Conservation (phyloP, 2,113 vertebrate genomes). For the Sceloporus undulatus region DNA sequence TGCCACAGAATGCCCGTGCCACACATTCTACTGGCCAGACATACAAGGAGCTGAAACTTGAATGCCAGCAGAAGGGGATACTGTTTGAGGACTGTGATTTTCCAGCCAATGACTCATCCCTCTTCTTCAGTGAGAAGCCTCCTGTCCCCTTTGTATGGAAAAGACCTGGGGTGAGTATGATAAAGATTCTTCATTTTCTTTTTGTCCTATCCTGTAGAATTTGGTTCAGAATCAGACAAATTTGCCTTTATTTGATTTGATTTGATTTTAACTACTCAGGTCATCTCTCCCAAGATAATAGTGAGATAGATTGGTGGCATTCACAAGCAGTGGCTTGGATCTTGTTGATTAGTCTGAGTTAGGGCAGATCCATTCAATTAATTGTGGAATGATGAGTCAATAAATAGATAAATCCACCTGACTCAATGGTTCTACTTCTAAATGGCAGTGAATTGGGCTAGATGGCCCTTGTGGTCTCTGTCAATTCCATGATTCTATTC, state of each 20-base stretch:
- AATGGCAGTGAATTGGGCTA: too few relatives aligned
- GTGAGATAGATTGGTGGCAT: not conserved
- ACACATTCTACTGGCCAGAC: slow-evolving; percentile 82
- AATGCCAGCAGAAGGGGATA: slow-evolving; percentile 77
- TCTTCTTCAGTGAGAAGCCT: slow-evolving; percentile 89
- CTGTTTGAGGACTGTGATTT: slow-evolving; percentile 93
- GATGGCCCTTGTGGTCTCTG: too few relatives aligned
- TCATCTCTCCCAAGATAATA: not conserved
- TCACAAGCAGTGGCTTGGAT: too few relatives aligned
- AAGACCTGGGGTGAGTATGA: slow-evolving; percentile 85
- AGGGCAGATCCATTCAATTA: too few relatives aligned
- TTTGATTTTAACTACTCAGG: not conserved
- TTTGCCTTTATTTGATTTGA: not conserved
- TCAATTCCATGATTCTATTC: too few relatives aligned
- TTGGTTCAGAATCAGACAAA: not conserved
- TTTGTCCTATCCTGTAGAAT: not conserved
- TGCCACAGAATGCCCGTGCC: slow-evolving; percentile 44
- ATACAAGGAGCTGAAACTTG: slow-evolving; percentile 84
- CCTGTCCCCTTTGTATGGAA: slow-evolving; percentile 90
- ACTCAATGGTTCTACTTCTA: not conserved
- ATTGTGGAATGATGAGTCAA: too few relatives aligned
- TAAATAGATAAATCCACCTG: not conserved
- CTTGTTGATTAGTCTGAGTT: too few relatives aligned
- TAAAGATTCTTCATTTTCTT: not conserved
- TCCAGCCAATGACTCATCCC: slow-evolving; percentile 81